Evolutionary conservation across 2,797 vertebrate species (phyloP).

Genomic region (Leuciscus waleckii): DNA sequence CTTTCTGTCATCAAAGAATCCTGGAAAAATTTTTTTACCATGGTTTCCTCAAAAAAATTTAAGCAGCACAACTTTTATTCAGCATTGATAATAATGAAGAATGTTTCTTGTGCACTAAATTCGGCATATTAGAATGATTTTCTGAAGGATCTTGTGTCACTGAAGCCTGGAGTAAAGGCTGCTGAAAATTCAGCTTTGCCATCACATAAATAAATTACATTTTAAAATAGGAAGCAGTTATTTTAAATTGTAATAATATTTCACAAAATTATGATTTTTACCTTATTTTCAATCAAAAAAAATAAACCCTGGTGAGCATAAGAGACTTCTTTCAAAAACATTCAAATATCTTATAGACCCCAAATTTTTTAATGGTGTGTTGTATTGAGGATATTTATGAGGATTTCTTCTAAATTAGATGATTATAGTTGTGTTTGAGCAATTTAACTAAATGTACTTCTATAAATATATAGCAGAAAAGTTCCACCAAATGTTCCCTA

Average conservation of each 20-base stretch:
- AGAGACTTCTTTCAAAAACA: not conserved
- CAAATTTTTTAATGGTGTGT: not conserved
- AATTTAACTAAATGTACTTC: not conserved
- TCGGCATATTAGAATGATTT: not conserved
- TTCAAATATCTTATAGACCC: not conserved
- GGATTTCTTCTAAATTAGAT: constrained; percentile 39
- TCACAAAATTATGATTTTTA: not conserved
- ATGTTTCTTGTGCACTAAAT: not conserved
- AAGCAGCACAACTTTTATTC: not conserved
- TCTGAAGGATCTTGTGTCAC: not conserved
- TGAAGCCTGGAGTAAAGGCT: not conserved
- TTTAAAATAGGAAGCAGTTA: not conserved
- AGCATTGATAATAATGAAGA: not conserved
- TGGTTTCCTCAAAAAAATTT: not conserved
- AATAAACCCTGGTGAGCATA: too few relatives aligned
- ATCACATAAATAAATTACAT: not conserved
- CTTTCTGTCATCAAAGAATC: not conserved
- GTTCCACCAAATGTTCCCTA: not conserved
- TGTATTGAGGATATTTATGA: not conserved
- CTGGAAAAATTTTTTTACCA: not conserved
- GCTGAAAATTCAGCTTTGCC: not conserved
- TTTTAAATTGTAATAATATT: not conserved
- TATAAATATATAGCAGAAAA: not conserved
- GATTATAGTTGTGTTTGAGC: constrained; percentile 16
- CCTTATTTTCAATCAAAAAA: not conserved